A percentile compares a stretch with the other conserved stretches of the same genome.
Evolutionary conservation across 2,888 invertebrate species (phyloP).

Genomic region (Apomyelois bistriatella): DNA sequence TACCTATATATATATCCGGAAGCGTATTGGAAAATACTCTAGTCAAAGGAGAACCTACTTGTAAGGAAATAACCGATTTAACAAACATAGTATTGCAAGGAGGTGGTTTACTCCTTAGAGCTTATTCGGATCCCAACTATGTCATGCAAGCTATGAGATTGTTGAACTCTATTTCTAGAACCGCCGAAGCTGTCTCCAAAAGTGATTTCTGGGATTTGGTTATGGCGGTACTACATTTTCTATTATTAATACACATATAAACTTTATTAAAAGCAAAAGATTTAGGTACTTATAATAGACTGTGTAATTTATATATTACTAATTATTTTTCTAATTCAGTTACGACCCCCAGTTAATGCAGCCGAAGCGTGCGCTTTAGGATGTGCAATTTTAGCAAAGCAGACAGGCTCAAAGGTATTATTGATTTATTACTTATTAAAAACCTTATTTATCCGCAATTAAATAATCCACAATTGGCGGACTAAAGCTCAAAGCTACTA

Average conservation of each 20-base stretch:
- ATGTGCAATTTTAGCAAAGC: constrained; percentile 27
- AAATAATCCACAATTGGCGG: too few relatives aligned
- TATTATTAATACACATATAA: not conserved
- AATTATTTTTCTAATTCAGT: constrained; percentile 20
- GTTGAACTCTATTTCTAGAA: constrained; percentile 26
- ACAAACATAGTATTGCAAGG: constrained; percentile 34
- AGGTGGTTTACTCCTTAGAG: constrained; percentile 30
- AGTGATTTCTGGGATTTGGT: constrained; percentile 29
- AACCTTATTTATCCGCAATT: too few relatives aligned
- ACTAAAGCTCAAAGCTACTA: too few relatives aligned
- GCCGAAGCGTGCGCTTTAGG: constrained; percentile 32
- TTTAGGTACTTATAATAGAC: not conserved
- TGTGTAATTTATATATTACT: not conserved
- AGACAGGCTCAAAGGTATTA: constrained; percentile 22
- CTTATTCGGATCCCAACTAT: constrained; percentile 22
- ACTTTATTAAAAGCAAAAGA: too few relatives aligned
- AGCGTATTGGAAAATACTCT: constrained; percentile 31
- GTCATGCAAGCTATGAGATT: constrained; percentile 25
- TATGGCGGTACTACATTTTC: constrained; percentile 23
- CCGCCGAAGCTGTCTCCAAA: constrained; percentile 25
- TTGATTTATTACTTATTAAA: too few relatives aligned
- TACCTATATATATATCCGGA: constrained; percentile 38
- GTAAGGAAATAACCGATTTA: constrained; percentile 33
- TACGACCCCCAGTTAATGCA: constrained; percentile 34
- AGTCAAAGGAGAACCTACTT: constrained; percentile 19